These are phyloP conservation scores for Kryphioiulus occultus DNA, from an alignment of 2,888 invertebrate species.

Conservation along the genomic window DNA sequence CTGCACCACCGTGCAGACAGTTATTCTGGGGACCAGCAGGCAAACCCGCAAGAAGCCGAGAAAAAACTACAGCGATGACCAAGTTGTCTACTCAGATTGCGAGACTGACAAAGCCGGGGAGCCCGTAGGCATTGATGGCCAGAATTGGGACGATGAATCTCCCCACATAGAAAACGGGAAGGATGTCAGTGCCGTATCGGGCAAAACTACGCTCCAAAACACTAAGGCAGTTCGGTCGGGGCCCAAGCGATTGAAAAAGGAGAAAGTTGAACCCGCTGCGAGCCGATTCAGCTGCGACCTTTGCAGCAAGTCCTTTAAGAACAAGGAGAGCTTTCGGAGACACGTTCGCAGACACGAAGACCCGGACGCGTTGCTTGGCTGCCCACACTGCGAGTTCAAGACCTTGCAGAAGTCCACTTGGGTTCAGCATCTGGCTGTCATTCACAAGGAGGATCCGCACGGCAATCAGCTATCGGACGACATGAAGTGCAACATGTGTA, in stretches of 20 bases:
- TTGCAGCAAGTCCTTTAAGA: slow-evolving; percentile 43
- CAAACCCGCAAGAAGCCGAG: not conserved
- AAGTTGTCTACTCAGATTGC: not conserved
- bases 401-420: slow-evolving; percentile 40
- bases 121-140: not conserved
- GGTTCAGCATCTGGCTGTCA: slow-evolving; percentile 45
- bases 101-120: not conserved
- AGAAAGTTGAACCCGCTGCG: not conserved
- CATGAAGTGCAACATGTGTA: slow-evolving; percentile 44
- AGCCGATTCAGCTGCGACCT: not conserved
- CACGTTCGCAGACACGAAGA: not conserved
- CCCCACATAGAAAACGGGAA: not conserved
- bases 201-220: not conserved
- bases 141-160: not conserved
- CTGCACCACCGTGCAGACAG: not conserved
- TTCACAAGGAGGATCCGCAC: slow-evolving; percentile 26
- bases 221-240: not conserved
- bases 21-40: not conserved
- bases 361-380: slow-evolving; percentile 53
- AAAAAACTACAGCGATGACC: slow-evolving; percentile 1
- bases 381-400: slow-evolving; percentile 55
- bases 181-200: not conserved
- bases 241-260: not conserved
- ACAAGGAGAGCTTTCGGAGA: slow-evolving; percentile 35
- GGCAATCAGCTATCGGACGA: slow-evolving; percentile 36